Conservation (phyloP, 2,113 vertebrate genomes). For the Aspidoscelis tigris region DNA sequence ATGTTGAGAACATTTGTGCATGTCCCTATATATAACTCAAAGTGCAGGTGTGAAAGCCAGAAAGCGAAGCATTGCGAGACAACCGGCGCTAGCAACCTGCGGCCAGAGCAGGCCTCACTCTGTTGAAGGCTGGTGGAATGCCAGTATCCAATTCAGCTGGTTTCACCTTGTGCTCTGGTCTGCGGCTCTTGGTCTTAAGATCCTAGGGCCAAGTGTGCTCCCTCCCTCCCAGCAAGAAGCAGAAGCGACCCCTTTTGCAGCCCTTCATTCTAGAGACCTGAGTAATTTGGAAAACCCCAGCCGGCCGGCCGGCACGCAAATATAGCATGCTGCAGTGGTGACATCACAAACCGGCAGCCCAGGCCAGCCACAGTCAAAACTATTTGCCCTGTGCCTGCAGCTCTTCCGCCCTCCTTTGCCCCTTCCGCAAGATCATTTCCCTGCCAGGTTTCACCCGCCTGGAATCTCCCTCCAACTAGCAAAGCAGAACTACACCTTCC, state of each 20-base stretch:
- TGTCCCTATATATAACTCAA: too few species aligned
- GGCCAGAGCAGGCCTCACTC: background rate
- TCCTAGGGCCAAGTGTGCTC: background rate
- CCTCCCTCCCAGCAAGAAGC: too few species aligned
- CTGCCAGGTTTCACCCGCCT: background rate
- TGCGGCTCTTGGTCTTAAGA: background rate
- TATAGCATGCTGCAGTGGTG: background rate
- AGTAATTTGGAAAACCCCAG: background rate
- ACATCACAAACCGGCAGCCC: background rate
- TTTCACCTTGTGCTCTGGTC: background rate
- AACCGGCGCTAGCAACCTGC: too few species aligned
- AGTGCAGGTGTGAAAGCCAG: too few species aligned
- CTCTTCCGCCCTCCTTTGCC: background rate
- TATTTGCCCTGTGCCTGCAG: fast-evolving
- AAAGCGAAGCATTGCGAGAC: background rate
- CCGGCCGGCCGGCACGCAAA: background rate
- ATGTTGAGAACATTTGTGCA: too few species aligned
- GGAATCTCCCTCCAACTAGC: fast-evolving
- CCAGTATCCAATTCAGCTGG: background rate
- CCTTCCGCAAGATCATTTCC: background rate
- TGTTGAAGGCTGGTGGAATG: background rate
- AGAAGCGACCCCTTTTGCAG: background rate
- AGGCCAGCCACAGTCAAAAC: fast-evolving
- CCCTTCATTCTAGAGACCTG: background rate
- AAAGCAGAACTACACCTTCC: background rate